Conservation (phyloP, 2,797 vertebrate species). For the Hybognathus amarus region DNA sequence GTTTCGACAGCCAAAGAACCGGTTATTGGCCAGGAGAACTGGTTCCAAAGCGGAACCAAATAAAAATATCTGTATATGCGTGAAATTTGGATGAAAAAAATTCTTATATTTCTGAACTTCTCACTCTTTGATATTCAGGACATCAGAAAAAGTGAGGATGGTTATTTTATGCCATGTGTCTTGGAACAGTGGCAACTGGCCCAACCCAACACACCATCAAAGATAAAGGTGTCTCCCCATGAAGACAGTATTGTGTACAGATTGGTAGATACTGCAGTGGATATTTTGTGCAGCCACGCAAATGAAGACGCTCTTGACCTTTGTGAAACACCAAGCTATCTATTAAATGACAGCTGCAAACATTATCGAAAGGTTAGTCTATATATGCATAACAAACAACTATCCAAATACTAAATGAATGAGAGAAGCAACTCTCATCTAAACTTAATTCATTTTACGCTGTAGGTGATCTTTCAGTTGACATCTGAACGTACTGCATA, state of each 20-base stretch:
- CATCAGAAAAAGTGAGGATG: slow-evolving; percentile 48
- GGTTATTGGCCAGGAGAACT: too few species aligned
- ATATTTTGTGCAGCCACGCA: slow-evolving; percentile 52
- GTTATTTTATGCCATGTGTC: slow-evolving; percentile 49
- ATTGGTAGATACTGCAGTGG: slow-evolving; percentile 58
- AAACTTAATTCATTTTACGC: not conserved
- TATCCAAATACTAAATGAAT: not conserved
- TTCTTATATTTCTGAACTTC: not conserved
- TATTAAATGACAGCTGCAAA: slow-evolving; percentile 57
- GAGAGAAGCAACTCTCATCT: not conserved
- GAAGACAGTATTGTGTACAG: slow-evolving; percentile 56
- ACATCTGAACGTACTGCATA: slow-evolving; percentile 63
- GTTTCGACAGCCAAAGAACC: too few species aligned
- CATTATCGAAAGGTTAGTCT: slow-evolving; percentile 62
- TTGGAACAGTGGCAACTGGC: slow-evolving; percentile 64
- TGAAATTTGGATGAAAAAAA: not conserved
- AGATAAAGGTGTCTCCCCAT: slow-evolving; percentile 57
- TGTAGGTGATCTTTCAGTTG: slow-evolving; percentile 64
- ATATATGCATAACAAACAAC: not conserved
- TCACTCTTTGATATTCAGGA: slow-evolving; percentile 35
- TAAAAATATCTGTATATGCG: not conserved
- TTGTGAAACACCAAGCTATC: slow-evolving; percentile 58
- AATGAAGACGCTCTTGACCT: slow-evolving; percentile 25
- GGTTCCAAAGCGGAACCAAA: too few species aligned
- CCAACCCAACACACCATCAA: slow-evolving; percentile 43